A percentile compares a stretch with the other conserved stretches of the same genome.
Evolutionary conservation across 2,888 invertebrate genomes (phyloP).

Genomic region (Athetis lepigone): DNA sequence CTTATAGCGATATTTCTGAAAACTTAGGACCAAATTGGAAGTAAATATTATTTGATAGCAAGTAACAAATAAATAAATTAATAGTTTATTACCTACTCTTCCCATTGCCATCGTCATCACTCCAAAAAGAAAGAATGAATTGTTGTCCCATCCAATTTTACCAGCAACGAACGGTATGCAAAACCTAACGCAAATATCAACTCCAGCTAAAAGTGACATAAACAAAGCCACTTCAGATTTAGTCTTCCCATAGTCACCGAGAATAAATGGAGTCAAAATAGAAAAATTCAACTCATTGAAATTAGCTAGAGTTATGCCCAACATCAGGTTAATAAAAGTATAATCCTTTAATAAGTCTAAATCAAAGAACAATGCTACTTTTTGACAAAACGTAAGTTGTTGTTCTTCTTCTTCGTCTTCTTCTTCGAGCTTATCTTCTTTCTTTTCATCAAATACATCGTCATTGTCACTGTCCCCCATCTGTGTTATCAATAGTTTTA

Average conservation of each 20-base stretch:
- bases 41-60: too few species aligned
- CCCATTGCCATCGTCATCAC: slow-evolving; percentile 92
- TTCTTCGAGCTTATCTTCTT: slow-evolving; percentile 58
- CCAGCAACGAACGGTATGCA: slow-evolving; percentile 93
- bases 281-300: slow-evolving; percentile 94
- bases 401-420: slow-evolving; percentile 72
- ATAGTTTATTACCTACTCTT: slow-evolving; percentile 83
- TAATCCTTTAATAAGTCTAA: slow-evolving; percentile 93
- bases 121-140: slow-evolving; percentile 93
- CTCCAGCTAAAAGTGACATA: slow-evolving; percentile 92
- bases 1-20: background rate
- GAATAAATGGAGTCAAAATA: slow-evolving; percentile 93
- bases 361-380: slow-evolving; percentile 92
- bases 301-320: slow-evolving; percentile 93
- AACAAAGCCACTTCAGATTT: slow-evolving; percentile 92
- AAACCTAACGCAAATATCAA: slow-evolving; percentile 92
- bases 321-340: slow-evolving; percentile 92
- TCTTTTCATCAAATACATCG: slow-evolving; percentile 73
- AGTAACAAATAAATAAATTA: too few species aligned
- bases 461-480: slow-evolving; percentile 77
- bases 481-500: slow-evolving; percentile 77
- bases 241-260: slow-evolving; percentile 92
- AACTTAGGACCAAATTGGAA: too few species aligned
- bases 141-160: slow-evolving; percentile 93
- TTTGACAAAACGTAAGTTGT: slow-evolving; percentile 86